Base-by-base conservation (phyloP, 2,888 invertebrate species). In the Drosophila lacicola region DNA sequence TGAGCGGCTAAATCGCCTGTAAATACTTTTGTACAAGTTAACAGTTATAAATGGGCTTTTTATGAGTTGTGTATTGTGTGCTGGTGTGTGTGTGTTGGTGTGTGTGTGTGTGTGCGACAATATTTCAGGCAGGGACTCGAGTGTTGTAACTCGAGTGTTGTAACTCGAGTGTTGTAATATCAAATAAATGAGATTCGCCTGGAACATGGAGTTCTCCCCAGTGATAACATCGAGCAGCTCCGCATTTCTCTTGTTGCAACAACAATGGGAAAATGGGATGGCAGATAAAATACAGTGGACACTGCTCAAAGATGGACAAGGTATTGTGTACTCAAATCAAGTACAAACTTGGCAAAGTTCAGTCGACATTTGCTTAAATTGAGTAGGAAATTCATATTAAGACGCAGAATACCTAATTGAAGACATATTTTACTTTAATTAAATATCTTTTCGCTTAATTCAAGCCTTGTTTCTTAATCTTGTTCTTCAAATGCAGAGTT, bases 11-110 rank as follows among this genome's bases (percentile, higher is more conserved):
- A 83, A 83, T 83, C 83, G 88, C 80, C 83, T 88, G 83, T 84
- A 84, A 84, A 84, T 84, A 84, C 88, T 84, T 84, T 84, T 82
- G 75, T 83, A 80, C 88, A 83, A 88, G 83, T 88, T 84, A 84
- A 84, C 83, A 80, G 88, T 86, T 86, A 88, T 88, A 86, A 84
- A 88, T 84, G 83, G 88, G 78, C 78, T 69, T 88, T 86, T 88
- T 88, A 84, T 88, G 83, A 88, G 88, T 88, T 78, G 75, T 81
- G 60, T 50, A 44, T 45, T 13, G 10, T 51, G 21, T 10, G 19
- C 66, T 73, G 44, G 37, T 10, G 42, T 64, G 54, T 44, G 70
- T 70, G 73, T 36, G 17, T 17, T 17, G 17, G 17, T 9, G 34
- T 50, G 47, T 41, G 68, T 50, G 34, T 10, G 39, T 68, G 56